Base-by-base conservation (phyloP, 2,888 invertebrate genomes). In the Clostera curtula region DNA sequence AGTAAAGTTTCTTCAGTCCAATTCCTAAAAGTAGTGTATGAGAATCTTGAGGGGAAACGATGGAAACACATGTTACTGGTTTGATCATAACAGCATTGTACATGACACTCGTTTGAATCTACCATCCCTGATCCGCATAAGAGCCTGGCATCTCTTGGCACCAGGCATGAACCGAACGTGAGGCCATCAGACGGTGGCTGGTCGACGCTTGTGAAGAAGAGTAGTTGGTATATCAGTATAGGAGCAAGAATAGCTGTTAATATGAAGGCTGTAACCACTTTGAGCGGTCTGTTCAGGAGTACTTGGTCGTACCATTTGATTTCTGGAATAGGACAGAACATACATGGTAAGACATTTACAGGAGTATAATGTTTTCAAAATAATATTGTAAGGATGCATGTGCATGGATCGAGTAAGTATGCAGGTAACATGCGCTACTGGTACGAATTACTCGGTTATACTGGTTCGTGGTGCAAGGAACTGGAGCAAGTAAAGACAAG, bases 41-140 rank as follows among this genome's bases (percentile, higher is more conserved):
- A 77, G 49, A 85, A 85, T 25, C 76, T 60, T 0, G 87, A 85
- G 0, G 87, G 87, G 8, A 76, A 60, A 27, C 85, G 67, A 37
- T 87, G 87, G 40, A 72, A 87, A 43, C 87, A 88, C 10, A 71
- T 30, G n/a, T 58, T 24, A 5, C 54, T 55, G 9, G 52, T 55
- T 2, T 59, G 49, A 31, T 85, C 83, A 50, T 84, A 87, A 40
- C 87, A 88, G 43, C 87, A 87, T 34, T 80, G 71, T 0, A 52
- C 38, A 19, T 70, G 70, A 37, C 87, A 87, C 27, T 75, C 49
- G 0, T 48, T 36, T 6, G 55, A 50, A 0, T 65, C 31, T 1
- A 70, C 47, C 9, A 54, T 45, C 1, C 69, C 77, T 1, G 39
- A n/a, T 2, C 84, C 82, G 32, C 85, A 85, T 0, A 64, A 61